A percentile compares a stretch with the other conserved stretches of the same genome.
Conservation (phyloP, 2,888 invertebrate genomes). For the Machimus atricapillus region DNA sequence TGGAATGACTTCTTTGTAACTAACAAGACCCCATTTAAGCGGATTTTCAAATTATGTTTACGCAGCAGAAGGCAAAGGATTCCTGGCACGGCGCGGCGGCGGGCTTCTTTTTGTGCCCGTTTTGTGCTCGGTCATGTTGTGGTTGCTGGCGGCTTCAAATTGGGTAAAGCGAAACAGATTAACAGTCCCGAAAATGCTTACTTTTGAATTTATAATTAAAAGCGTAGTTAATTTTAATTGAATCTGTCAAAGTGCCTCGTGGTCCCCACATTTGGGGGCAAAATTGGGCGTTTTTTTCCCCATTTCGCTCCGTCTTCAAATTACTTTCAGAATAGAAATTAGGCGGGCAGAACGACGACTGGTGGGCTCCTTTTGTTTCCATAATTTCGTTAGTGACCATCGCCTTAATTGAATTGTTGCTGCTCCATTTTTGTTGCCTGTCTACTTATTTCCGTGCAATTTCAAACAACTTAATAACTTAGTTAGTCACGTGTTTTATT, state of each 20-base stretch:
- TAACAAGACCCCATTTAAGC: slow-evolving; percentile 40
- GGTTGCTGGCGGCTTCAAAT: slow-evolving; percentile 26
- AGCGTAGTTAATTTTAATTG: slow-evolving; percentile 41
- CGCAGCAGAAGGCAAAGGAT: slow-evolving; percentile 40
- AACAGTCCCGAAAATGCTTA: slow-evolving; percentile 38
- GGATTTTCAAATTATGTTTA: slow-evolving; percentile 43
- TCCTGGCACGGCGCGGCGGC: neutral
- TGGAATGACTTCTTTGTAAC: slow-evolving; percentile 40
- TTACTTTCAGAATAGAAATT: slow-evolving; percentile 2
- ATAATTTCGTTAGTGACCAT: slow-evolving; percentile 7
- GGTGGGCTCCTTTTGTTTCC: slow-evolving; percentile 2
- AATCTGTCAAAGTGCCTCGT: slow-evolving; percentile 38
- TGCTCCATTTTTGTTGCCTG: neutral
- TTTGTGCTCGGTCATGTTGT: slow-evolving; percentile 23
- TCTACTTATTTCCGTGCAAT: neutral
- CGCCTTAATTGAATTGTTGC: slow-evolving; percentile 21
- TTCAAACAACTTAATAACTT: neutral
- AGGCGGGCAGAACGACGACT: neutral
- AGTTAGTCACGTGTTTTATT: neutral
- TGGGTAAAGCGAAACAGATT: slow-evolving; percentile 40
- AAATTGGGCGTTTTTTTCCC: slow-evolving; percentile 15
- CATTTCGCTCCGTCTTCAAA: slow-evolving; percentile 23
- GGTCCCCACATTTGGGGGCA: neutral
- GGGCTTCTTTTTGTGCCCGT: neutral
- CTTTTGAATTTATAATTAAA: slow-evolving; percentile 43